Base-by-base conservation (phyloP, 2,888 invertebrate species). In the Lochmaea capreae region DNA sequence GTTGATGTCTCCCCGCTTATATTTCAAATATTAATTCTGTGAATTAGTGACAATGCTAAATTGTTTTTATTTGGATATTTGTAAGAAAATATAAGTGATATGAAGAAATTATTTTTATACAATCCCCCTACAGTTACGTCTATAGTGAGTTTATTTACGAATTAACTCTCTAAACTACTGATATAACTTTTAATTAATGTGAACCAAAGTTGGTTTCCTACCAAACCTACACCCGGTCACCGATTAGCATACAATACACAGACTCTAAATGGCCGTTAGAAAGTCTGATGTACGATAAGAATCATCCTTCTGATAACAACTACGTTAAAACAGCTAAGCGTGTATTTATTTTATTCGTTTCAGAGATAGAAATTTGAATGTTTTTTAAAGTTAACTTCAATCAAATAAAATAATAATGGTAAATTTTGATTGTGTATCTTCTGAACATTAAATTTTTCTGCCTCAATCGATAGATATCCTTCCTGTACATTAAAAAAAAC, bases 151-250 rank as follows among this genome's bases (percentile, higher is more conserved):
- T 5, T 39, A 43, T 61, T 14, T 63, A 18, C 33, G 26, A 68
- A 74, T 59, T 65, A 61, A 57, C 62, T 71, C 26, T 62, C 61
- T 12, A 71, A 63, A 72, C 71, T 68, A 68, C 67, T 71, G 68
- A 71, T 74, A 74, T 74, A 74, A 74, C 74, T 74, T 74, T 71
- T 71, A 74, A 74, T 74, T 74, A 71, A 74, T 74, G 71, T 57
- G 65, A 74, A 61, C 65, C 26, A 65, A 68, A 14, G 57, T 74
- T 62, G 52, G 67, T 63, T 67, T 49, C 62, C 67, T 39, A 49
- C 58, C 65, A 18, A 54, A 63, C 42, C 62, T 18, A 63, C 62
- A 63, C 62, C 43, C 62, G 43, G 62, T 63, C 68, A 14, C 14
- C 70, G 62, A 71, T 74, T 74, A 65, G 68, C 65, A 54, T 71